phyloP scores from a whole-genome alignment of 2,888 invertebrate genomes.

The Bellardia pandia region DNA sequence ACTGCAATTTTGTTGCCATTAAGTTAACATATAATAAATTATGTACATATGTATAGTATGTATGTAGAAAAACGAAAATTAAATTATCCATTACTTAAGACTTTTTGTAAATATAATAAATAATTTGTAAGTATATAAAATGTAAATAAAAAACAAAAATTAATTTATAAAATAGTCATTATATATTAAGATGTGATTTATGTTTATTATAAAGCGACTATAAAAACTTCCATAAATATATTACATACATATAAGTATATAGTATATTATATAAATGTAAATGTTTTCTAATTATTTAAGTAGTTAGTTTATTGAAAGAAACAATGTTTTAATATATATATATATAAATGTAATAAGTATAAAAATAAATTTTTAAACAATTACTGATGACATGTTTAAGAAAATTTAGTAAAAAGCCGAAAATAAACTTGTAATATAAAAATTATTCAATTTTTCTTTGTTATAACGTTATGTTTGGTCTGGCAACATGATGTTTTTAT shows the following conservation, averaged over 20 bases:
- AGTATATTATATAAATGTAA: constrained; percentile 30
- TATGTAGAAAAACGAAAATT: constrained; percentile 24
- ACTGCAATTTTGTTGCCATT: constrained; percentile 78
- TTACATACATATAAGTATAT: not conserved
- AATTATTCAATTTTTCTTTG: not conserved
- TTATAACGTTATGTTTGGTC: not conserved
- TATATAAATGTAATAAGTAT: constrained; percentile 23
- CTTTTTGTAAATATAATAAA: constrained; percentile 5
- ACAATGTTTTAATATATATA: constrained; percentile 6
- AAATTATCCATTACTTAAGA: constrained; percentile 21
- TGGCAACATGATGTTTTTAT: not conserved
- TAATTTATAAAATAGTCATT: constrained; percentile 72
- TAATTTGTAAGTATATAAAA: constrained; percentile 43
- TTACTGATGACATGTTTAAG: constrained; percentile 1
- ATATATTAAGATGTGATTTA: constrained; percentile 71
- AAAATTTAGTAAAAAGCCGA: constrained; percentile 13
- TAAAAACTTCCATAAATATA: constrained; percentile 26
- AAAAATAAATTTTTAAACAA: constrained; percentile 18
- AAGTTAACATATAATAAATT: constrained; percentile 46
- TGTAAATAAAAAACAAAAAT: constrained; percentile 23
- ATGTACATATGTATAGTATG: constrained; percentile 5
- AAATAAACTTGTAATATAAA: constrained; percentile 29
- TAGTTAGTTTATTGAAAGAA: constrained; percentile 46
- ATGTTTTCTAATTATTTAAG: constrained; percentile 19
- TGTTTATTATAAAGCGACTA: constrained; percentile 45